Base-by-base conservation (phyloP, 2,113 vertebrate species). In the Eolophus roseicapilla region DNA sequence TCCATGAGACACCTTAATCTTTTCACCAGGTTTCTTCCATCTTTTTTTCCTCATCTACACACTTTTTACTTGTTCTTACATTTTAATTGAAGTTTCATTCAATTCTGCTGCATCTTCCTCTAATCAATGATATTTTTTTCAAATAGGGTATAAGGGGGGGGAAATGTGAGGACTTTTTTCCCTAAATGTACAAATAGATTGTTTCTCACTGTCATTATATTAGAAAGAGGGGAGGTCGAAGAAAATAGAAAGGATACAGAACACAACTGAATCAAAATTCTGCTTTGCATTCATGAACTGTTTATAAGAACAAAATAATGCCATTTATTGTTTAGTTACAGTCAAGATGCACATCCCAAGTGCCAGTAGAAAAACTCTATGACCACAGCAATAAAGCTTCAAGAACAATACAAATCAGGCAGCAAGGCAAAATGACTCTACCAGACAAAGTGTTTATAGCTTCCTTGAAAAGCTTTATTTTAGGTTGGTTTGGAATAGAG, bases 71-170 rank as follows among this genome's bases (percentile, higher is more conserved):
- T 82, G 13, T 23, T 86, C 55, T 71, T 68, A 81, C 3, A 83
- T 81, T 81, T 73, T 39, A 78, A 75, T 88, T 13, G 9, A 92
- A 63, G 41, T 71, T 86, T 78, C 11, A 33, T 81, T 29, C 9
- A 33, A 46, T 43, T 78, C 8, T 55, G 29, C 12, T 78, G 52
- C 10, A 17, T 81, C 17, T 68, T 88, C 24, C 35, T 63, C 44
- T 27, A 86, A 27, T 41, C 49, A 85, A 50, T 10, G 49, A 8
- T 8, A 8, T 9, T n/a, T 39, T 52, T 73, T 84, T 24, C 4
- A 16, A 35, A 3, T 17, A 29, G 57, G 1, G 1, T 29, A 39
- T 52, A 13, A 46, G 33, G 2, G 3, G 3, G 5, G 2, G 4
- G 4, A 59, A 46, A 23, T 2, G 0, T 23, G 17, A 69, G 7